Evolutionary conservation across 2,113 vertebrate genomes (phyloP), one percentile per base, ranked within the genome.

Genomic region (Dolichotis patagonum): DNA sequence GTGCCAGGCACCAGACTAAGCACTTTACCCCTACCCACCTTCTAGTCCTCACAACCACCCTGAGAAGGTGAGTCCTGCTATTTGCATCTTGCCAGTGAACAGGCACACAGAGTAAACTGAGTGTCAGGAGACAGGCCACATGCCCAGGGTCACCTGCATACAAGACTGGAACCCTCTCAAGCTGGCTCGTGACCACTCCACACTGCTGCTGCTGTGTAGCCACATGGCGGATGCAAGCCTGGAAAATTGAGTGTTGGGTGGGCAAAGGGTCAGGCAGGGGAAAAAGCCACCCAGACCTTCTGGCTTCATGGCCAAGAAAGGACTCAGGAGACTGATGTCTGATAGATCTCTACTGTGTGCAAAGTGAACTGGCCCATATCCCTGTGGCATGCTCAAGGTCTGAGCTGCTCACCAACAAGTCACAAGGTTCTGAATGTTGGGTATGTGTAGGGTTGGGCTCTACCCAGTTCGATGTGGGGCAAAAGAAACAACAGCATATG

Each of bases 1-100:
- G 20, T 24, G 32, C 28, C 4, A 28, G 58, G 41, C 12, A 19
- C 11, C 30, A 46, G n/a, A 2, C 28, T 58, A 43, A 85, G 73
- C 2, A 14, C 3, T 16, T 41, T 30, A 6, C 1, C 3, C 11
- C 24, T 9, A 3, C 7, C 28, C 13, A 35, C 28, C 35, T 28
- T n/a, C 56, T 41, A 41, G 46, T 58, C 38, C 32, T 60, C 80
- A 71, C 0, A 22, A 1, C 0, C 8, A 43, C 22, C 38, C 73
- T 69, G 46, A 41, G 6, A 24, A 71, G 26, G 3, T 38, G 35
- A 26, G 7, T 54, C 86, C 52, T 82, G 38, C 41, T 41, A 62
- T 58, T 73, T 49, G 46, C n/a, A 38, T 73, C 43, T 49, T 77
- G 8, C 30, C 24, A 22, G 32, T n/a, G 41, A 54, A 43, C 4